These are phyloP conservation scores for Porites lutea DNA, from an alignment of 64 coral and sea anemone genomes.

Conservation along the genomic window DNA sequence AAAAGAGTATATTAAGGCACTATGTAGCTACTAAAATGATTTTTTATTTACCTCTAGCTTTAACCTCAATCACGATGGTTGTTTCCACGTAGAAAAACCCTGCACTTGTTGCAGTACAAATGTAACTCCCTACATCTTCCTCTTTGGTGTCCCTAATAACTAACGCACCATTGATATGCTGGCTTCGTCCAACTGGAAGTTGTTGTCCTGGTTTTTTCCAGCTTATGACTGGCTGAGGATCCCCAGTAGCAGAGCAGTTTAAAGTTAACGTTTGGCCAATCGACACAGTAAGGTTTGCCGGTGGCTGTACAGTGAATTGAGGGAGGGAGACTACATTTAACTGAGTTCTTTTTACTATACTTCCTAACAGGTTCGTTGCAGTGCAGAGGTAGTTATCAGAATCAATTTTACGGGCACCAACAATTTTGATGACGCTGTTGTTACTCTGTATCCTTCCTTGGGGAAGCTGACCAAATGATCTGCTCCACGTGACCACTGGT, in stretches of 20 bases:
- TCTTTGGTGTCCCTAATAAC: conserved; percentile 4
- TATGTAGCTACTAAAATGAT: not conserved
- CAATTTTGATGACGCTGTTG: not conserved
- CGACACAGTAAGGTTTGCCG: not conserved
- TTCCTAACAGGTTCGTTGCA: conserved; percentile 55
- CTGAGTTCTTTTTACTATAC: not conserved
- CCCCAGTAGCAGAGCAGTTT: conserved; percentile 46
- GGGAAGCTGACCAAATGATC: conserved; percentile 13
- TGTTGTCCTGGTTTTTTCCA: conserved; percentile 30
- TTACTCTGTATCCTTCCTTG: not conserved
- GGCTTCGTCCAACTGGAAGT: conserved; percentile 13
- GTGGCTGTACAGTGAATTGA: conserved; percentile 37
- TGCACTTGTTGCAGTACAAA: conserved; percentile 28
- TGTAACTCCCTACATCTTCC: conserved; percentile 43
- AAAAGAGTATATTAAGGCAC: too few species aligned
- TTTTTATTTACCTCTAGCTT: not conserved
- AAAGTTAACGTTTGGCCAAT: conserved; percentile 4
- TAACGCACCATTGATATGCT: not conserved
- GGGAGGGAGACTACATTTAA: conserved; percentile 3
- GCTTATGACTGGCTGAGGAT: conserved; percentile 50
- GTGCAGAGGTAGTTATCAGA: conserved; percentile 44
- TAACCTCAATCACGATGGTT: not conserved
- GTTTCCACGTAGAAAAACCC: not conserved
- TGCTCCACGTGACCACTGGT: conserved; percentile 57
- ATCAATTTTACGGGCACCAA: conserved; percentile 3